Percentiles rank a stretch among this genome's conserved stretches.
Evolutionary conservation across 2,888 invertebrate species (phyloP).

Genomic region (Crocallis elinguaria): DNA sequence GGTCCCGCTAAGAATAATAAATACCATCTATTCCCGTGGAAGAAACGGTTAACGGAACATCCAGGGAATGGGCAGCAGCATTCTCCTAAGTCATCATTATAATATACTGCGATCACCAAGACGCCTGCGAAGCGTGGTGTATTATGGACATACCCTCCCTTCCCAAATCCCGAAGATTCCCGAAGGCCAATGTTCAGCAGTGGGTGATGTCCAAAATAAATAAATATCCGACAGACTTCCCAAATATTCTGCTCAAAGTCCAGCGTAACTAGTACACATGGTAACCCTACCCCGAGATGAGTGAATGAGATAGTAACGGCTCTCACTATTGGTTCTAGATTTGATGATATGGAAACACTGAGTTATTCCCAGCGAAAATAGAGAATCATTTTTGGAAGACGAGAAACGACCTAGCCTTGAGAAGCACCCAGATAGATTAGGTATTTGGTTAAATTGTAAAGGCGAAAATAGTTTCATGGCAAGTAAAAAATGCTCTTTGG

Average conservation of each 20-base stretch:
- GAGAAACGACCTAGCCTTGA: not conserved
- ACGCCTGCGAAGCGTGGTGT: too few relatives aligned
- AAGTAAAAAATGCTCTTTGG: too few relatives aligned
- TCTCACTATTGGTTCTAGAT: constrained; percentile 33
- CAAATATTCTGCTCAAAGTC: not conserved
- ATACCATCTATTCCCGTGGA: too few relatives aligned
- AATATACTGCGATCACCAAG: too few relatives aligned
- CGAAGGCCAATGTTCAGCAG: too few relatives aligned
- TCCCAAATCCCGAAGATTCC: too few relatives aligned
- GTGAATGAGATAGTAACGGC: constrained; percentile 36
- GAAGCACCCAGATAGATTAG: not conserved
- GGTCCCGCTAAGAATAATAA: too few relatives aligned
- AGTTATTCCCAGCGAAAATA: constrained; percentile 25
- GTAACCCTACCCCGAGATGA: constrained; percentile 44
- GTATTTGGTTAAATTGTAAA: not conserved
- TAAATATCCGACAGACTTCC: not conserved
- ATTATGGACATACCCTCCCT: too few relatives aligned
- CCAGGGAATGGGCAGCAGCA: too few relatives aligned
- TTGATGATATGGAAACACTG: constrained; percentile 29
- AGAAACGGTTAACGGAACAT: too few relatives aligned
- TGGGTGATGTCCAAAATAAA: not conserved
- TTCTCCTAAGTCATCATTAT: too few relatives aligned
- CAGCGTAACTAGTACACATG: not conserved
- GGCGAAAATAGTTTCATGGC: too few relatives aligned
- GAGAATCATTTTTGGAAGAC: constrained; percentile 19